A percentile compares a stretch with the other conserved stretches of the same genome.
Evolutionary conservation across 2,113 vertebrate species (phyloP).

Genomic region (Vidua macroura): DNA sequence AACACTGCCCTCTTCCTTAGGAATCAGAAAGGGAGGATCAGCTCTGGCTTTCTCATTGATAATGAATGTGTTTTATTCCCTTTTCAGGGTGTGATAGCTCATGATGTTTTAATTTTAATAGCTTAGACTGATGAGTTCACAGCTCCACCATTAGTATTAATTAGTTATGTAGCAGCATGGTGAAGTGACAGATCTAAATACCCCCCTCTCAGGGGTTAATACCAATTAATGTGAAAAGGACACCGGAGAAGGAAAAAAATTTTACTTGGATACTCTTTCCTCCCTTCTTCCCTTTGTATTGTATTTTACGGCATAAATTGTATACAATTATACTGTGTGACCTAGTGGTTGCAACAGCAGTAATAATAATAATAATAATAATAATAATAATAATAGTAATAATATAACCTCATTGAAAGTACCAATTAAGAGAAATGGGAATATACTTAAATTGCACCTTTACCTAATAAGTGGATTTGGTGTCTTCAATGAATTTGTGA

Average conservation of each 20-base stretch:
- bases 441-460: background rate
- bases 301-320: background rate
- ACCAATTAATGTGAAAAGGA: background rate
- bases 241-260: background rate
- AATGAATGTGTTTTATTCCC: background rate
- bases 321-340: background rate
- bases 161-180: background rate
- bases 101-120: slow-evolving; percentile 29
- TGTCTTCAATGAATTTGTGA: background rate
- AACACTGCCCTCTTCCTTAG: slow-evolving; percentile 3
- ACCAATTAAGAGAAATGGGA: background rate
- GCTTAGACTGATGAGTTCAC: slow-evolving; percentile 1
- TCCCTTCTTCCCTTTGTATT: background rate
- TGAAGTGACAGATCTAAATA: background rate
- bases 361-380: background rate
- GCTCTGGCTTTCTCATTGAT: background rate
- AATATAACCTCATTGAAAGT: background rate
- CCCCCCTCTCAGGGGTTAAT: background rate
- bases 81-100: background rate
- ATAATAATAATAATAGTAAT: background rate
- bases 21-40: background rate
- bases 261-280: background rate
- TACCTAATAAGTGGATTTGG: background rate
- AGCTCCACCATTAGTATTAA: slow-evolving; percentile 27
- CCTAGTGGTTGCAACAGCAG: background rate